Percentiles rank a stretch among this genome's conserved stretches.
These are phyloP conservation scores for Oxytorus armatus DNA, from an alignment of 2,888 invertebrate genomes.

Conservation along the genomic window DNA sequence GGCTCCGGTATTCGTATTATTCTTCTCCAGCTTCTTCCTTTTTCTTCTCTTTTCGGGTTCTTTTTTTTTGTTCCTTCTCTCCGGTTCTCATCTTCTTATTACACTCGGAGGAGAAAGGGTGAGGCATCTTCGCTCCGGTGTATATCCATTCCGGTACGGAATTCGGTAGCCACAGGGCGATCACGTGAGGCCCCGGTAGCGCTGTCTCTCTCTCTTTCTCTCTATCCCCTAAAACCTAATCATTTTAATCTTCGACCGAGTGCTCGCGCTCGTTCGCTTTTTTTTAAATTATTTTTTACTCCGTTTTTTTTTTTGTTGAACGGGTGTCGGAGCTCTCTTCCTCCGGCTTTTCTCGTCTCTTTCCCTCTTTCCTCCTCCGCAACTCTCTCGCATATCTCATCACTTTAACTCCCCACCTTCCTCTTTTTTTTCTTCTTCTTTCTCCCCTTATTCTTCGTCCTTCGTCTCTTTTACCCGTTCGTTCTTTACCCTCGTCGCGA, in stretches of 20 bases:
- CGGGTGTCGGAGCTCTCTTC: conserved; percentile 68
- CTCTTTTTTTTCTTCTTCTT: conserved; percentile 25
- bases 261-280: conserved; percentile 64
- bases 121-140: conserved; percentile 83
- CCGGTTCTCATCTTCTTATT: conserved; percentile 16
- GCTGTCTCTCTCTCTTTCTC: conserved; percentile 2
- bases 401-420: conserved; percentile 33
- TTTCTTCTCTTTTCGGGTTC: conserved; percentile 38
- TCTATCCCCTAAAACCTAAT: conserved; percentile 78
- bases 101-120: conserved; percentile 83
- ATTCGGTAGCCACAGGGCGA: conserved; percentile 82
- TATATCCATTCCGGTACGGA: conserved; percentile 85
- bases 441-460: no score
- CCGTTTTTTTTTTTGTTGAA: conserved; percentile 48
- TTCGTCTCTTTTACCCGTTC: no score
- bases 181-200: conserved; percentile 80
- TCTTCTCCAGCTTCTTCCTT: conserved; percentile 49
- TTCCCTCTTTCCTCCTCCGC: conserved; percentile 9
- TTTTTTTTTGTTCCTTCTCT: conserved; percentile 39
- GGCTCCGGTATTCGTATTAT: conserved; percentile 50
- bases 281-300: conserved; percentile 66
- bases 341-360: background rate
- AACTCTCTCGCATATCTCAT: no score
- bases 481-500: conserved; percentile 42
- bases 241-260: conserved; percentile 77